phyloP scores from a whole-genome alignment of 2,888 invertebrate genomes.

The Troilus luridus region DNA sequence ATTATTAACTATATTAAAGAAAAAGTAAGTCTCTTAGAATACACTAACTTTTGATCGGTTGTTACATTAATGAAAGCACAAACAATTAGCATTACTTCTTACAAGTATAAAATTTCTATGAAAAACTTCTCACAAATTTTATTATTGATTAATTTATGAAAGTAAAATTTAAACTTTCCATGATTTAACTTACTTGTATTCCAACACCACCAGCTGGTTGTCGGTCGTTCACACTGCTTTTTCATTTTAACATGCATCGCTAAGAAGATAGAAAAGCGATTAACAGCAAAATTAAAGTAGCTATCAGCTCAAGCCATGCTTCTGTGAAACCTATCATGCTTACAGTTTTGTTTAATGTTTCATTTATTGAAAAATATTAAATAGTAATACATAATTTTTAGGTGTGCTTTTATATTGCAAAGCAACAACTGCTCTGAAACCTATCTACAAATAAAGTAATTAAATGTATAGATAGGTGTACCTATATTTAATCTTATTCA shows the following conservation, averaged over 20 bases:
- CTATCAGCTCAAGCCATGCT: constrained; percentile 57
- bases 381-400: constrained; percentile 46
- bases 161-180: background rate
- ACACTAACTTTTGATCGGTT: background rate
- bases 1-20: background rate
- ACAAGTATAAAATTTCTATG: background rate
- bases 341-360: constrained; percentile 15
- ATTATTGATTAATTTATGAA: background rate
- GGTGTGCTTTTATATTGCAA: background rate
- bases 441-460: background rate
- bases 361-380: constrained; percentile 3
- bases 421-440: constrained; percentile 3
- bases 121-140: background rate
- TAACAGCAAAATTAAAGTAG: constrained; percentile 55
- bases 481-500: background rate
- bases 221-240: constrained; percentile 62
- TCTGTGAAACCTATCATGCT: constrained; percentile 25
- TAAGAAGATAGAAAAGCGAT: constrained; percentile 60
- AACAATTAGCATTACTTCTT: background rate
- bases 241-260: constrained; percentile 65
- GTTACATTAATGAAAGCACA: constrained; percentile 25
- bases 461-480: background rate
- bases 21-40: background rate
- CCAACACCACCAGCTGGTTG: constrained; percentile 64
- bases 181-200: constrained; percentile 62